These are phyloP conservation scores for Oscheius myriophilus DNA, from an alignment of 2,888 invertebrate species.

Conservation along the genomic window DNA sequence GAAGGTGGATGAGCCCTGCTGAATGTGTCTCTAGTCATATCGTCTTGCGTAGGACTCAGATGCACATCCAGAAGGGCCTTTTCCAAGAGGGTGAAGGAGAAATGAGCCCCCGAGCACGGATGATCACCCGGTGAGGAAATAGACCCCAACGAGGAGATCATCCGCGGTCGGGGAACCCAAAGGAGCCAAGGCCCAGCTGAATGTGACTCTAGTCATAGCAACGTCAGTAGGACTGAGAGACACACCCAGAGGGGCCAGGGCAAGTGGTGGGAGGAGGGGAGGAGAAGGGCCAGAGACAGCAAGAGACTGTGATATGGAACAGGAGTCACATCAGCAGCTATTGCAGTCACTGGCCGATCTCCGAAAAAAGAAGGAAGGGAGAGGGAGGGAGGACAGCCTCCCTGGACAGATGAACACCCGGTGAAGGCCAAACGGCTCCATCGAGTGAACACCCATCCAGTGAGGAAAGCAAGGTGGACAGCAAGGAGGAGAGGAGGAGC, in stretches of 20 bases:
- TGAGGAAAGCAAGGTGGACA: not conserved
- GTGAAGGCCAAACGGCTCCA: slow-evolving; percentile 1
- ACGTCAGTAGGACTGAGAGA: slow-evolving; percentile 43
- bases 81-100: not conserved
- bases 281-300: slow-evolving; percentile 15
- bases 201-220: slow-evolving; percentile 60
- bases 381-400: slow-evolving; percentile 13
- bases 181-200: slow-evolving; percentile 46
- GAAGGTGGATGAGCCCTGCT: too few relatives aligned
- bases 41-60: too few relatives aligned
- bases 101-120: not conserved
- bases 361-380: not conserved
- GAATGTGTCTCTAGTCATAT: too few relatives aligned
- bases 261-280: not conserved
- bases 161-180: not conserved
- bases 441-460: too few relatives aligned
- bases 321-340: slow-evolving; percentile 5
- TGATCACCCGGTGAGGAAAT: slow-evolving; percentile 3
- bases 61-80: too few relatives aligned
- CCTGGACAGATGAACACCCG: slow-evolving; percentile 26
- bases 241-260: slow-evolving; percentile 42
- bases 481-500: too few relatives aligned
- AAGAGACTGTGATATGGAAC: slow-evolving; percentile 27
- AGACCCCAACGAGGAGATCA: too few relatives aligned
- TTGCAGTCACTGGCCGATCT: slow-evolving; percentile 13